Base-by-base conservation (phyloP, 2,888 invertebrate species). In the Ochropacha duplaris region DNA sequence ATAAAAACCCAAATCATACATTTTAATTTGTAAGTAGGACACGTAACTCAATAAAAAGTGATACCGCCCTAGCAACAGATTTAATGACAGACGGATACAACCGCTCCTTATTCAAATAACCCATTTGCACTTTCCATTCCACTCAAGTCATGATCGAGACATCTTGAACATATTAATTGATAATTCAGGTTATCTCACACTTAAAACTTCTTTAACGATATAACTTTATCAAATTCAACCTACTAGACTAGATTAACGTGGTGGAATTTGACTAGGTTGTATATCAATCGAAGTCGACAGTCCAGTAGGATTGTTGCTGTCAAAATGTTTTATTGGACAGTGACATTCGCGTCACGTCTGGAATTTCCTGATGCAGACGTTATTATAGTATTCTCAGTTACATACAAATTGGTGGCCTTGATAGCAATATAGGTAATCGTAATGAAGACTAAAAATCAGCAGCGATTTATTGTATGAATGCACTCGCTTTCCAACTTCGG, bases 311-410 rank as follows among this genome's bases (percentile, higher is more conserved):
- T 16, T 26, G 62, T 57, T 55, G 44, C 57, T 50, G 60, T 60
- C 56, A 65, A 70, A 57, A 65, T 59, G 64, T 71, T 69, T 70
- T 66, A 70, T 67, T 72, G 65, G 65, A 64, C 59, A 36, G 61
- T 72, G 59, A 60, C 72, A 87, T 86, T 83, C 83, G 61, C 59
- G 72, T 72, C 87, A 76, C 76, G 79, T 49, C 54, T 69, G 74
- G 78, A 75, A 80, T 79, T 80, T 79, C 76, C 80, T 81, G 76
- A 79, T 75, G 72, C 72, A 72, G 72, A 68, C 61, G 64, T 69
- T 74, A 73, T 74, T 74, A 76, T 76, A 70, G 66, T 76, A 74
- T 72, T 71, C 72, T 70, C 62, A 69, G 72, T 69, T 67, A 72
- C 74, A 77, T 76, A 74, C 69, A 65, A 79, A 77, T 76, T 58